A percentile compares a stretch with the other conserved stretches of the same genome.
Evolutionary conservation across 1,140 invertebrate species (phyloP).

Genomic region (Dendrolimus kikuchii): DNA sequence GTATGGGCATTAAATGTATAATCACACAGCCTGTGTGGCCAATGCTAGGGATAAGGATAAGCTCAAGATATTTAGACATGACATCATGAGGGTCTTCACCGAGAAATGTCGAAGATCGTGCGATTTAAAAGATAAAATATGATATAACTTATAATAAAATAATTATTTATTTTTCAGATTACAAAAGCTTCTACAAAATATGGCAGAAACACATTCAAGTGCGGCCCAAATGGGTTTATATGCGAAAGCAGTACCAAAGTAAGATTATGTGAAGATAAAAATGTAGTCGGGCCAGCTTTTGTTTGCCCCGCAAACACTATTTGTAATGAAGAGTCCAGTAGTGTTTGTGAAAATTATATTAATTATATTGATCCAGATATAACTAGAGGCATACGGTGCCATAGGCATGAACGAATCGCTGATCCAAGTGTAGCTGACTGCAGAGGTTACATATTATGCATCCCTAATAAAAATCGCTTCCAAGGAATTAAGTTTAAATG

Average conservation of each 20-base stretch:
- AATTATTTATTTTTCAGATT: background rate
- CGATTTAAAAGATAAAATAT: too few relatives aligned
- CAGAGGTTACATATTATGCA: conserved; percentile 62
- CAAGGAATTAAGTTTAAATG: conserved; percentile 64
- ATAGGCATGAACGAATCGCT: conserved; percentile 48
- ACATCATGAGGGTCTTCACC: too few relatives aligned
- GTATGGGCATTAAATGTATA: too few relatives aligned
- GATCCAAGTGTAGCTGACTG: conserved; percentile 52
- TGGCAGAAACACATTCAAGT: conserved; percentile 24
- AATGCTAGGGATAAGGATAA: too few relatives aligned
- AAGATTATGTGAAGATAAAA: conserved; percentile 45
- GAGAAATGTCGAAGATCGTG: too few relatives aligned
- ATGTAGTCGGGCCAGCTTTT: conserved; percentile 44
- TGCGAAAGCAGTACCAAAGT: conserved; percentile 45
- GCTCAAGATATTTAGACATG: too few relatives aligned
- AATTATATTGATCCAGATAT: conserved; percentile 44
- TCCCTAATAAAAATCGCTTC: conserved; percentile 54
- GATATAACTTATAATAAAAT: too few relatives aligned
- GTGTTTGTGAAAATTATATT: conserved; percentile 45
- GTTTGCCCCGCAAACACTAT: conserved; percentile 46
- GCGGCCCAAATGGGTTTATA: conserved; percentile 53
- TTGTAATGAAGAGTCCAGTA: conserved; percentile 53
- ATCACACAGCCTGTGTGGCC: too few relatives aligned
- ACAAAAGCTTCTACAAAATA: conserved; percentile 9
- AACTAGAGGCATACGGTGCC: conserved; percentile 38